These are phyloP conservation scores for Geophilus truncorum DNA, from an alignment of 2,888 invertebrate genomes.

Conservation along the genomic window DNA sequence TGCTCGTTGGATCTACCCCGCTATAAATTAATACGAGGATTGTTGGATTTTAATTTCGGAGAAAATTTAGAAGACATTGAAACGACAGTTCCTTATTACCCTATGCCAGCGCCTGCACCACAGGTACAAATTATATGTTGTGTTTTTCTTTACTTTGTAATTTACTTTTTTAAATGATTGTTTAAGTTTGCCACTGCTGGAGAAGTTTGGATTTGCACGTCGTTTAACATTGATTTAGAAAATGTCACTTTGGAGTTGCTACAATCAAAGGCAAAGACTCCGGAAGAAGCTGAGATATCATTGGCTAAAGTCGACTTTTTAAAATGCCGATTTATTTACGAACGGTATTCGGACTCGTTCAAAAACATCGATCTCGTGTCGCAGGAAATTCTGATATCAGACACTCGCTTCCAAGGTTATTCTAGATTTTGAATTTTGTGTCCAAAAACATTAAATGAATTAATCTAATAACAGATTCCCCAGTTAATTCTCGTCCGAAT, in stretches of 20 bases:
- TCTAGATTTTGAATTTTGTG: slow-evolving; percentile 9
- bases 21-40: slow-evolving; percentile 79
- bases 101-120: not conserved
- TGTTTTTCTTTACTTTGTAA: no score
- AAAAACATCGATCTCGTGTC: slow-evolving; percentile 91
- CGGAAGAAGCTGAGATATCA: slow-evolving; percentile 41
- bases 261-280: not conserved
- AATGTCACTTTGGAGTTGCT: slow-evolving; percentile 72
- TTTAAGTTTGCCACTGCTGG: not conserved
- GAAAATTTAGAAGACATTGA: slow-evolving; percentile 66
- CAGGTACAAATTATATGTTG: not conserved
- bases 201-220: slow-evolving; percentile 68
- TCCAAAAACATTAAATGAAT: not conserved
- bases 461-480: slow-evolving; percentile 55
- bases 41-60: slow-evolving; percentile 83
- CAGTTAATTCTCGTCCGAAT: slow-evolving; percentile 69
- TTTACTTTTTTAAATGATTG: no score
- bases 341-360: slow-evolving; percentile 78
- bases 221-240: slow-evolving; percentile 72
- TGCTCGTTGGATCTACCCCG: slow-evolving; percentile 75
- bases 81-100: not conserved
- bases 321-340: slow-evolving; percentile 76
- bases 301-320: slow-evolving; percentile 88
- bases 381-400: slow-evolving; percentile 76
- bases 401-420: slow-evolving; percentile 58